These are phyloP conservation scores for Arrhamphus sclerolepis DNA, from an alignment of 2,797 vertebrate species.

Conservation along the genomic window DNA sequence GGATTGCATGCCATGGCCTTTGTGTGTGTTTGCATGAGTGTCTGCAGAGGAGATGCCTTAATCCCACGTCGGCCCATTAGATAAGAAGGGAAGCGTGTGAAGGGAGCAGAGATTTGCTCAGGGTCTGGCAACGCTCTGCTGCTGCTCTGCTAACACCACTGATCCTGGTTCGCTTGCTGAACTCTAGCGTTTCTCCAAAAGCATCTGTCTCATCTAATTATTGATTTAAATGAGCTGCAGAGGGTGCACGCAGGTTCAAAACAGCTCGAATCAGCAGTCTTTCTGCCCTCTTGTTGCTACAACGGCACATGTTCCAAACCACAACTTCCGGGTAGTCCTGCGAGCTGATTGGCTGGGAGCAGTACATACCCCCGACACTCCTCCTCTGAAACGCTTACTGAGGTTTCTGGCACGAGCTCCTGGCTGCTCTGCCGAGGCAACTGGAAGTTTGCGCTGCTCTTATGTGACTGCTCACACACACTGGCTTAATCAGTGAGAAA, in stretches of 20 bases:
- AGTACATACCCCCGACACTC: constrained; percentile 68
- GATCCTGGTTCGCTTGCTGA: background rate
- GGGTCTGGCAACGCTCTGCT: too few relatives aligned
- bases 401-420: constrained; percentile 52
- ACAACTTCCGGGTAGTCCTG: constrained; percentile 58
- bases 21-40: too few relatives aligned
- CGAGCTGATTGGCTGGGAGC: constrained; percentile 51
- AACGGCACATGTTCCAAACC: constrained; percentile 53
- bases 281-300: constrained; percentile 36
- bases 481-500: constrained; percentile 8
- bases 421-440: constrained; percentile 47
- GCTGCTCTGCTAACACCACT: constrained; percentile 31
- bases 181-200: too few relatives aligned
- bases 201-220: background rate
- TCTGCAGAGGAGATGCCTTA: too few relatives aligned
- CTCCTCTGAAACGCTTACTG: constrained; percentile 43
- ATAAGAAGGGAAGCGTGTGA: too few relatives aligned
- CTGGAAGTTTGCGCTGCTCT: constrained; percentile 59
- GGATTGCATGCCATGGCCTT: too few relatives aligned
- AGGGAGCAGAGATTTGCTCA: too few relatives aligned
- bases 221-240: constrained; percentile 12
- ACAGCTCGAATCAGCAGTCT: constrained; percentile 29
- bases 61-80: too few relatives aligned
- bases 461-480: constrained; percentile 18
- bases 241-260: constrained; percentile 13